phyloP scores from a whole-genome alignment of 2,797 vertebrate genomes.

The Paramormyrops hopkinsi region DNA sequence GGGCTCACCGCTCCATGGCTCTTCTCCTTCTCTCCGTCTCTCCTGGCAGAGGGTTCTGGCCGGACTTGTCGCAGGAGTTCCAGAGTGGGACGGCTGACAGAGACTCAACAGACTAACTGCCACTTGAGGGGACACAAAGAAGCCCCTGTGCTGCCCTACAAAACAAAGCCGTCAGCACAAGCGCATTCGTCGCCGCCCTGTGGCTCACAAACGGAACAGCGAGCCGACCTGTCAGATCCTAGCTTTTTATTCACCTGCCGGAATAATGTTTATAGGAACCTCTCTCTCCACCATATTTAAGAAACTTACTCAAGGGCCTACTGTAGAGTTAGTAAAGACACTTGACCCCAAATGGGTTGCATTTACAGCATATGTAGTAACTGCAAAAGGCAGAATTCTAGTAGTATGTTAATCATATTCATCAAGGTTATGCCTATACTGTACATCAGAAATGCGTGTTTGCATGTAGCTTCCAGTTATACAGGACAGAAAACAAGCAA shows the following conservation, averaged over 20 bases:
- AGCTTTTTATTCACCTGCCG: neutral
- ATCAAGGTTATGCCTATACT: neutral
- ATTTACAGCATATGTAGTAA: neutral
- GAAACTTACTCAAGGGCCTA: neutral
- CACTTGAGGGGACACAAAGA: conserved; percentile 3
- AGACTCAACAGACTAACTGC: neutral
- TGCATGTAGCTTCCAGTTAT: neutral
- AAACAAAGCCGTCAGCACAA: neutral
- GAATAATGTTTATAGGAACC: neutral
- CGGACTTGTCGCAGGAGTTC: neutral
- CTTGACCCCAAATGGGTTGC: neutral
- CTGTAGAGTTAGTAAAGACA: neutral
- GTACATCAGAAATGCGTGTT: neutral
- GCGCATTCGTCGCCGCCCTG: neutral
- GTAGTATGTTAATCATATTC: neutral
- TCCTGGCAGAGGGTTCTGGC: neutral
- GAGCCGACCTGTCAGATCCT: neutral
- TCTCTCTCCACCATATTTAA: neutral
- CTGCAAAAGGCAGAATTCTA: neutral
- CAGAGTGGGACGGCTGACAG: neutral
- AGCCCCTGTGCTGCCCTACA: neutral
- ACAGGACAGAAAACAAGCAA: neutral
- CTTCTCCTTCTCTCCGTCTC: neutral
- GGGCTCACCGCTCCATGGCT: too few species aligned
- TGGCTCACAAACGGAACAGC: neutral